These are phyloP conservation scores for Meloe dianella DNA, from an alignment of 2,888 invertebrate genomes.

Conservation along the genomic window DNA sequence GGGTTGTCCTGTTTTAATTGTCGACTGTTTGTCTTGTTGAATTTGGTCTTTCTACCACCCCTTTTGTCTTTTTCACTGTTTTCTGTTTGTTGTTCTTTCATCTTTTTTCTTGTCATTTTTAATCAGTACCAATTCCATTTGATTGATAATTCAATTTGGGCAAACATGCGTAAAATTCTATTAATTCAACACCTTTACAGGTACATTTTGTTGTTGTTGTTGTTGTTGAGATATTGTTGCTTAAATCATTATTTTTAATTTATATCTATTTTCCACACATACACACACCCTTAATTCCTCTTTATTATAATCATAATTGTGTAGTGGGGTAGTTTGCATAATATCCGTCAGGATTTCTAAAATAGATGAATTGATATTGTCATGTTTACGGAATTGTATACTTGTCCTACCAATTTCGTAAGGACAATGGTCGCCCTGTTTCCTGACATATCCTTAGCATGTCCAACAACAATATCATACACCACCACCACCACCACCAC, in stretches of 20 bases:
- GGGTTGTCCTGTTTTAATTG: slow-evolving; percentile 53
- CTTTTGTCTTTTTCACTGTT: background rate
- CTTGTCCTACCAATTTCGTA: slow-evolving; percentile 10
- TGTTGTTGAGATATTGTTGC: no score
- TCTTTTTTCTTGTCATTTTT: background rate
- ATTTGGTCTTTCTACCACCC: slow-evolving; percentile 32
- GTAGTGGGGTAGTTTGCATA: background rate
- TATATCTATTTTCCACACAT: no score
- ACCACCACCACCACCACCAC: no score
- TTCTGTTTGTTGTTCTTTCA: background rate
- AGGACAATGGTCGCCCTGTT: slow-evolving; percentile 27
- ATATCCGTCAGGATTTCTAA: slow-evolving; percentile 7
- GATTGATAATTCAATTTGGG: background rate
- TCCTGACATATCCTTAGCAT: slow-evolving; percentile 42
- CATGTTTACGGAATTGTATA: slow-evolving; percentile 4
- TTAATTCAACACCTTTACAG: background rate
- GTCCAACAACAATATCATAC: slow-evolving; percentile 48
- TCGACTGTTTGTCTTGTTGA: slow-evolving; percentile 52
- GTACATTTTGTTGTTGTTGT: no score
- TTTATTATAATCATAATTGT: background rate
- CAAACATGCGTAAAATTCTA: background rate
- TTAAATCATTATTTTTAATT: no score
- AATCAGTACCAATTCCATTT: background rate
- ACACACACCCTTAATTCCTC: background rate
- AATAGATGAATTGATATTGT: slow-evolving; percentile 10